These are phyloP conservation scores for Poecilia gillii DNA, from an alignment of 2,797 vertebrate species.

Conservation along the genomic window DNA sequence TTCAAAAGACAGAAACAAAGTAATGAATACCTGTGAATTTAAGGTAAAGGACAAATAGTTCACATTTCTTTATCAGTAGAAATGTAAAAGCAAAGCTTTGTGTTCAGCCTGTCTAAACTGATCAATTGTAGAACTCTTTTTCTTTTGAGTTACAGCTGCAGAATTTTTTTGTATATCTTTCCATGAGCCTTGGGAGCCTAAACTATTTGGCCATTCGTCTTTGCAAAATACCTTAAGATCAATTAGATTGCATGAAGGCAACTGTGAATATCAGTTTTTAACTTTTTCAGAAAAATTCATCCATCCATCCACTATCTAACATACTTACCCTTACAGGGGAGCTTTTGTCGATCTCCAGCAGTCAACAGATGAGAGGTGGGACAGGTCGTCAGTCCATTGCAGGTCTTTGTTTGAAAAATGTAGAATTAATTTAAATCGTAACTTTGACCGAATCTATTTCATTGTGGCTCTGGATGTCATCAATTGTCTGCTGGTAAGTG, in stretches of 20 bases:
- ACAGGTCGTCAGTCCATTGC: too few species aligned
- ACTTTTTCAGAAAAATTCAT: not conserved
- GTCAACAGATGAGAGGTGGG: too few species aligned
- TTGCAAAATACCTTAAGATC: not conserved
- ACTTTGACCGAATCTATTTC: not conserved
- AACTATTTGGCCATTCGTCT: not conserved
- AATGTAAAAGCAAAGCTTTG: not conserved
- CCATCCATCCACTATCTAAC: too few species aligned
- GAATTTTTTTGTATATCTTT: not conserved
- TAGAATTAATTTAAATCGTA: not conserved
- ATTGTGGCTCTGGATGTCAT: not conserved
- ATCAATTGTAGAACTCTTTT: not conserved
- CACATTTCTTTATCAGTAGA: too few species aligned
- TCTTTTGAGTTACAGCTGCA: not conserved
- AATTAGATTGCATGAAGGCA: not conserved
- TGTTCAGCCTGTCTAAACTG: not conserved
- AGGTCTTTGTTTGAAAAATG: not conserved
- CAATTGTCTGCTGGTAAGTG: not conserved
- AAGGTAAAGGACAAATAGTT: too few species aligned
- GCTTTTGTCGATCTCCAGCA: too few species aligned
- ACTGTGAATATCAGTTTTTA: not conserved
- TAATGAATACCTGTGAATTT: too few species aligned
- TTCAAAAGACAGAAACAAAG: too few species aligned
- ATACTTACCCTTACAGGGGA: too few species aligned
- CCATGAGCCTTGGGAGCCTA: not conserved